These are phyloP conservation scores for Vombatus ursinus DNA, from an alignment of 2,113 vertebrate genomes.

Conservation along the genomic window DNA sequence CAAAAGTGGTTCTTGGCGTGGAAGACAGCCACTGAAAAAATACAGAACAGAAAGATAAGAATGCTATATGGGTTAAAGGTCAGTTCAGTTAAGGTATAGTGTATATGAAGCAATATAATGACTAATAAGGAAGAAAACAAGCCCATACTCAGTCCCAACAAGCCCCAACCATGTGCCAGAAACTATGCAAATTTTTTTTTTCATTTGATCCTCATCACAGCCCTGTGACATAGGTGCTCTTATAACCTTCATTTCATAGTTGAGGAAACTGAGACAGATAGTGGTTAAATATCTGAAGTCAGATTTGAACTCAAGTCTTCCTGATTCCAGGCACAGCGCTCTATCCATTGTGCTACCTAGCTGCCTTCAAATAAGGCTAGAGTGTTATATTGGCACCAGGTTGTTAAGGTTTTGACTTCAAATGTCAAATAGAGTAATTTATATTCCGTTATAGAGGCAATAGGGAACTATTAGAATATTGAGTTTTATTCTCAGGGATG, in stretches of 20 bases:
- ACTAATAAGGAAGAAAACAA: neutral
- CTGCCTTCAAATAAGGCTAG: neutral
- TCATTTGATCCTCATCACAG: neutral
- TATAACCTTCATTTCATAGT: neutral
- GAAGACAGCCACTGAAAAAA: neutral
- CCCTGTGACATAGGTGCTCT: neutral
- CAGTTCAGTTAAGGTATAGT: neutral
- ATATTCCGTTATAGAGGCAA: neutral
- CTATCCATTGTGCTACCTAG: neutral
- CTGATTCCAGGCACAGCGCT: neutral
- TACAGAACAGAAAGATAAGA: neutral
- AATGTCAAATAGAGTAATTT: neutral
- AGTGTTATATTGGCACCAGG: neutral
- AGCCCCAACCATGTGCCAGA: neutral
- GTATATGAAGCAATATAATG: neutral
- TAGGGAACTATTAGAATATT: neutral
- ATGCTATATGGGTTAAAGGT: neutral
- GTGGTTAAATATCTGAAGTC: neutral
- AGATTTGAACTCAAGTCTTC: neutral
- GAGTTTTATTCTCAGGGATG: neutral
- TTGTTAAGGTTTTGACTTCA: neutral
- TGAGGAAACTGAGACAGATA: constrained; percentile 13
- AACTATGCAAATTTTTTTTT: neutral
- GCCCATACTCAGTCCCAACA: neutral
- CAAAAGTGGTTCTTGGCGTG: neutral